phyloP scores from a whole-genome alignment of 1,140 invertebrate species.

The Procambarus clarkii region DNA sequence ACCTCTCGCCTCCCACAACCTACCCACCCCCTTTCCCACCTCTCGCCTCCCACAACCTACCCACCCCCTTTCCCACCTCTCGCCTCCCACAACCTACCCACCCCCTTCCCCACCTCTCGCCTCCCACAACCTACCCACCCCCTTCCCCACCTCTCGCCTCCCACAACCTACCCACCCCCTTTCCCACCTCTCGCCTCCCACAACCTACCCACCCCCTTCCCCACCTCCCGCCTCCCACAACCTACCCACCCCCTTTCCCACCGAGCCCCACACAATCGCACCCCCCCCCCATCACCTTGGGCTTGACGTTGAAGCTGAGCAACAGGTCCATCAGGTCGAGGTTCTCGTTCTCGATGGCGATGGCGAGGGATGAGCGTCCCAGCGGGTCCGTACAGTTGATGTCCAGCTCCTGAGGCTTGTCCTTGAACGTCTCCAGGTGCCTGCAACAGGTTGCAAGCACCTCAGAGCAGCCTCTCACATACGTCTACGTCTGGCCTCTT shows the following conservation, averaged over 20 bases:
- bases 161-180: too few species aligned
- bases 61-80: too few species aligned
- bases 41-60: too few species aligned
- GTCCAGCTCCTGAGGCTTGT: conserved; percentile 77
- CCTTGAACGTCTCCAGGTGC: conserved; percentile 58
- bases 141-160: too few species aligned
- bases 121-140: too few species aligned
- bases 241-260: background rate
- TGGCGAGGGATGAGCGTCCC: conserved; percentile 90
- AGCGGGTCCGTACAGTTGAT: conserved; percentile 96
- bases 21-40: too few species aligned
- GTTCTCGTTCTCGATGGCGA: conserved; percentile 95
- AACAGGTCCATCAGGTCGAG: conserved; percentile 67
- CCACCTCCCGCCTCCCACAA: background rate
- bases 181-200: too few species aligned
- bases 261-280: background rate
- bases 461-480: background rate
- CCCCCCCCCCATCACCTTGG: conserved; percentile 54
- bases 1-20: too few species aligned
- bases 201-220: too few species aligned
- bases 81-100: too few species aligned
- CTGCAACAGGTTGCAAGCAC: conserved; percentile 26
- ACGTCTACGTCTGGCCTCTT: background rate
- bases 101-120: too few species aligned
- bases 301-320: conserved; percentile 50